Evolutionary conservation across 2,888 invertebrate genomes (phyloP).

Genomic region (Baccha elongata): DNA sequence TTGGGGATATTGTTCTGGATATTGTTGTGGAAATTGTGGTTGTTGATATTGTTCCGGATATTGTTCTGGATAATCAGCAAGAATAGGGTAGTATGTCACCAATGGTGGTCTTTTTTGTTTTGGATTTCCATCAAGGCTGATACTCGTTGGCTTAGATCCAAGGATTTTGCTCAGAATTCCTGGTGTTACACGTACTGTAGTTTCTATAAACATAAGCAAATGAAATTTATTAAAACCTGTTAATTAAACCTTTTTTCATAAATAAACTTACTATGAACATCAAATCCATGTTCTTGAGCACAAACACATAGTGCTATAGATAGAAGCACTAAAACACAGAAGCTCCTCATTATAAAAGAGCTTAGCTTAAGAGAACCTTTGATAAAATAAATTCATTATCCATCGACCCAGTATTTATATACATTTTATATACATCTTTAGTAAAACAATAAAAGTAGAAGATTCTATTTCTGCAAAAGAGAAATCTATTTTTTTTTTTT

Average conservation of each 20-base stretch:
- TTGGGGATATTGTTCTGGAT: background rate
- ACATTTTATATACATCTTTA: background rate
- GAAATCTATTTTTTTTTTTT: conserved; percentile 1
- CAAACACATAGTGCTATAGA: background rate
- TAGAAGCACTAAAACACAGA: conserved; percentile 19
- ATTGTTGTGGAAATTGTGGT: conserved; percentile 74
- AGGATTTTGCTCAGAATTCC: conserved; percentile 34
- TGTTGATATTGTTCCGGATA: conserved; percentile 75
- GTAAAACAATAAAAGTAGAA: too few species aligned
- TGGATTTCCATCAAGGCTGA: conserved; percentile 1
- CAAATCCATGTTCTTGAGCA: conserved; percentile 6
- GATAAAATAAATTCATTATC: conserved; percentile 15
- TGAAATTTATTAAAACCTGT: too few species aligned
- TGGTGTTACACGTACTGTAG: conserved; percentile 22
- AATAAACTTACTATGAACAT: conserved; percentile 1
- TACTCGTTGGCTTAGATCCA: conserved; percentile 21
- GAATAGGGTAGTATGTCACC: conserved; percentile 26
- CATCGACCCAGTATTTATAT: conserved; percentile 37
- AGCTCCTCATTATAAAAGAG: conserved; percentile 40
- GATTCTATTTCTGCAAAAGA: conserved; percentile 4
- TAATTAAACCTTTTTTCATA: background rate
- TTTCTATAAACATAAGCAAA: background rate
- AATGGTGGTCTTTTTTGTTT: conserved; percentile 12
- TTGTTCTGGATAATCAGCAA: conserved; percentile 58
- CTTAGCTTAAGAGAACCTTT: conserved; percentile 9